Percentiles rank a stretch among this genome's conserved stretches.
Evolutionary conservation across 2,113 vertebrate genomes (phyloP).

Genomic region (Tachycineta bicolor): DNA sequence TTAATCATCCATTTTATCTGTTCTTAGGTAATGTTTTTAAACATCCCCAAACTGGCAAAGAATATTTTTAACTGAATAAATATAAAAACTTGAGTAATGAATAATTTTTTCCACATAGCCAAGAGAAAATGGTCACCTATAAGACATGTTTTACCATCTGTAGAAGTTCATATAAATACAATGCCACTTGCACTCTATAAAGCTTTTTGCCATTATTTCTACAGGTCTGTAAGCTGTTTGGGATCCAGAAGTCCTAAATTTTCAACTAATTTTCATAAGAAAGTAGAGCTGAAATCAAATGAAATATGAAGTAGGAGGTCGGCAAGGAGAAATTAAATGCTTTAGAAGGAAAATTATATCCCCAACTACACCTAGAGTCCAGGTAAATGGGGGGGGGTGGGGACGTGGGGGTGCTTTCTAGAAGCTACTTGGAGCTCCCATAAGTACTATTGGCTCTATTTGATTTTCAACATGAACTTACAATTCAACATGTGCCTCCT

Average conservation of each 20-base stretch:
- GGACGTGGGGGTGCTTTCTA: not conserved
- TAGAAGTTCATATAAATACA: not conserved
- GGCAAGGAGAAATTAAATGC: not conserved
- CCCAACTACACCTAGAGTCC: not conserved
- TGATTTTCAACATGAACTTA: not conserved
- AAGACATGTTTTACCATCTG: not conserved
- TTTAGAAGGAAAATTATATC: not conserved
- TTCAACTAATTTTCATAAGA: not conserved
- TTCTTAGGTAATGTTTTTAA: slow-evolving; percentile 1
- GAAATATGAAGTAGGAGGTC: not conserved
- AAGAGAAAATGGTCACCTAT: not conserved
- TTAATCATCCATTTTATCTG: slow-evolving; percentile 9
- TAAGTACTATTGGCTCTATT: not conserved
- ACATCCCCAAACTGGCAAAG: not conserved
- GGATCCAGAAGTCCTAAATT: not conserved
- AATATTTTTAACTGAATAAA: not conserved
- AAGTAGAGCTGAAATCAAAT: not conserved
- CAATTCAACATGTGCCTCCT: not conserved
- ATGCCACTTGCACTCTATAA: not conserved
- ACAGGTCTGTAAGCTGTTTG: not conserved
- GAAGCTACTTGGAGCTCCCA: not conserved
- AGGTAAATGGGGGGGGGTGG: not conserved
- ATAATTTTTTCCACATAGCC: not conserved
- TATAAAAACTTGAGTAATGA: not conserved
- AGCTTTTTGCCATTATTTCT: not conserved